These are phyloP conservation scores for Erebia epiphron DNA, from an alignment of 2,888 invertebrate species.

Conservation along the genomic window DNA sequence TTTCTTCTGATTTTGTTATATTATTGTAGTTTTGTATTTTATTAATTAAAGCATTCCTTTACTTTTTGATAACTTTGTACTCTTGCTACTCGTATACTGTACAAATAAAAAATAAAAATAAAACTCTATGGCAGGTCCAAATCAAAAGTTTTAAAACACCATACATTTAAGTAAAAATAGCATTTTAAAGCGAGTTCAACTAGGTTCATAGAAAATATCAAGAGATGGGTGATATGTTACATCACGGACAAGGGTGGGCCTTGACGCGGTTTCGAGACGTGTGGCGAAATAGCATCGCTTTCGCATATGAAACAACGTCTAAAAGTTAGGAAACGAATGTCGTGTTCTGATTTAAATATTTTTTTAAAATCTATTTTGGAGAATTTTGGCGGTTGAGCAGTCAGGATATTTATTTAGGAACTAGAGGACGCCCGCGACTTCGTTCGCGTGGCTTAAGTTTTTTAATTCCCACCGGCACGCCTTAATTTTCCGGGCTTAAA, in stretches of 20 bases:
- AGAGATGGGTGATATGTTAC: slow-evolving; percentile 32
- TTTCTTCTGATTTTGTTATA: no score
- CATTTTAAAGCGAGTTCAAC: neutral
- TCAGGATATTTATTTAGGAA: neutral
- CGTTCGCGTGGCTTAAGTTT: no score
- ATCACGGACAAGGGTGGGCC: slow-evolving; percentile 34
- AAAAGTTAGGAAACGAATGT: slow-evolving; percentile 44
- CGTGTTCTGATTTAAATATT: slow-evolving; percentile 27
- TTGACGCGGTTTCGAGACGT: slow-evolving; percentile 39
- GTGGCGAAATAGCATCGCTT: slow-evolving; percentile 38
- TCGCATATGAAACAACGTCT: slow-evolving; percentile 35
- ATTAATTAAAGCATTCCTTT: no score
- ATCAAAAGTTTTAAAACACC: neutral
- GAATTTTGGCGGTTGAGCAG: neutral
- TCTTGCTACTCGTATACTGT: neutral
- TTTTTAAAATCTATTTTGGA: slow-evolving; percentile 17
- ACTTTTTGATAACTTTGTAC: no score
- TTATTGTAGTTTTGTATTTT: no score
- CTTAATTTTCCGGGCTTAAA: no score
- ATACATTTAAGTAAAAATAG: neutral
- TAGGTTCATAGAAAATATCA: neutral
- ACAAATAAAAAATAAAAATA: no score
- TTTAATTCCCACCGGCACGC: no score
- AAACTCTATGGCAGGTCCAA: neutral
- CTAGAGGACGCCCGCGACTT: no score